Conservation (phyloP, 2,888 invertebrate genomes). For the Heliconius hortense region DNA sequence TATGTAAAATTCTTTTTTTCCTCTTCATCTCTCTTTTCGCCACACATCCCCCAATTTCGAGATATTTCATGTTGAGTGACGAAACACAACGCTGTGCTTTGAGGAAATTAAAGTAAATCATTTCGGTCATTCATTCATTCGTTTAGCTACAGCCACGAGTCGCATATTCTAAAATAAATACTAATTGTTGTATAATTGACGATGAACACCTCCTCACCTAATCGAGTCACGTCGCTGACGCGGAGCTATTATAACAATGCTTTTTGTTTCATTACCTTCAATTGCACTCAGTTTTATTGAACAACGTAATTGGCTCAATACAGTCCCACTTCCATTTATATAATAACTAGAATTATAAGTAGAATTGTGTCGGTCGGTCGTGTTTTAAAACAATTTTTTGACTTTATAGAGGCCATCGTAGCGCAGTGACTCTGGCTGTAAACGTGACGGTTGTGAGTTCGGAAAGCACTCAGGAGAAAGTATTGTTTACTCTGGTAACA, state of each 20-base stretch:
- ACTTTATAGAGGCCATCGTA: too few relatives aligned
- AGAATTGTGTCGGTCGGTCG: too few relatives aligned
- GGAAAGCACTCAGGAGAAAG: too few relatives aligned
- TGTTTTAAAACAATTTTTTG: too few relatives aligned
- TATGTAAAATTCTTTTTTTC: neutral
- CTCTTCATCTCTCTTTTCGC: too few relatives aligned
- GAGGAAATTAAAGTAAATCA: neutral
- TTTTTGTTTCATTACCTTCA: constrained; percentile 11
- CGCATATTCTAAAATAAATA: neutral
- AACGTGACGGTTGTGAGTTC: too few relatives aligned
- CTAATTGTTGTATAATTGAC: constrained; percentile 4
- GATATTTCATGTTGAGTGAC: neutral
- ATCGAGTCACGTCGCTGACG: constrained; percentile 1
- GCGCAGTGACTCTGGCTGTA: too few relatives aligned
- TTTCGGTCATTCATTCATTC: too few relatives aligned
- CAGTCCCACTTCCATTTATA: constrained; percentile 3
- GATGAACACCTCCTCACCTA: neutral
- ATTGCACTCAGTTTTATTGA: constrained; percentile 14
- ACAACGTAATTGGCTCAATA: neutral
- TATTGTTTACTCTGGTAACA: too few relatives aligned
- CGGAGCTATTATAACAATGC: neutral
- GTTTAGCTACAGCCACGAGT: neutral
- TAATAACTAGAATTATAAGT: too few relatives aligned
- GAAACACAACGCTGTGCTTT: neutral
- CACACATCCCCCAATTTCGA: neutral